Base-by-base conservation (phyloP, 2,113 vertebrate species). In the Lontra canadensis region DNA sequence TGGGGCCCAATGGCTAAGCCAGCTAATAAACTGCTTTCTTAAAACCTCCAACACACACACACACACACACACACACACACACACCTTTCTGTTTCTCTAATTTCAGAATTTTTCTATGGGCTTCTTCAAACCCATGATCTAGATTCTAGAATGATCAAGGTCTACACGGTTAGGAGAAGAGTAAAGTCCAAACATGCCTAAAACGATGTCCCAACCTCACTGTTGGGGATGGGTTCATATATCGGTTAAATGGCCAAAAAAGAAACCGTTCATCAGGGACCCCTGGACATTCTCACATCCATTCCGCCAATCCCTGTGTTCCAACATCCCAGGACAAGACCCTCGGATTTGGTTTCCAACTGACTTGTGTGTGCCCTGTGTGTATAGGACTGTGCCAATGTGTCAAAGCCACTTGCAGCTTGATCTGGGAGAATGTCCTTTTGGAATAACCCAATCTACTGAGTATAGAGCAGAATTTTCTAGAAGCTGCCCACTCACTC, bases 251-350 rank as follows among this genome's bases (percentile, higher is more conserved):
- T 3, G 31, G 26, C 17, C 39, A 13, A 21, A 83, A 84, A 49
- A 88, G 18, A 73, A 52, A 11, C 7, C 0, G 0, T 73, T 14
- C 14, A 0, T 6, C 3, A 25, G 39, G 17, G 26, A 57, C 29
- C 26, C 8, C 13, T 34, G 47, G n/a, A 36, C n/a, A 11, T 7
- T n/a, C n/a, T 78, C 14, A 1, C 1, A 13, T 39, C 59, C 0
- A 0, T 87, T 15, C 57, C 0, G 0, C 14, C 8, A n/a, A 11
- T 26, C 42, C 49, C 55, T 67, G 42, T 5, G 17, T 11, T 55
- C 71, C n/a, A 4, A 4, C 36, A 9, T 1, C 29, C 1, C 6
- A 1, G 39, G 59, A 63, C n/a, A 36, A 39, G 55, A 1, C 18
- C 39, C n/a, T 34, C 0, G 3, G 14, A 2, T 42, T 20, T 39